Evolutionary conservation across 2,888 invertebrate genomes (phyloP).

Genomic region (Drosophila meridionalis): DNA sequence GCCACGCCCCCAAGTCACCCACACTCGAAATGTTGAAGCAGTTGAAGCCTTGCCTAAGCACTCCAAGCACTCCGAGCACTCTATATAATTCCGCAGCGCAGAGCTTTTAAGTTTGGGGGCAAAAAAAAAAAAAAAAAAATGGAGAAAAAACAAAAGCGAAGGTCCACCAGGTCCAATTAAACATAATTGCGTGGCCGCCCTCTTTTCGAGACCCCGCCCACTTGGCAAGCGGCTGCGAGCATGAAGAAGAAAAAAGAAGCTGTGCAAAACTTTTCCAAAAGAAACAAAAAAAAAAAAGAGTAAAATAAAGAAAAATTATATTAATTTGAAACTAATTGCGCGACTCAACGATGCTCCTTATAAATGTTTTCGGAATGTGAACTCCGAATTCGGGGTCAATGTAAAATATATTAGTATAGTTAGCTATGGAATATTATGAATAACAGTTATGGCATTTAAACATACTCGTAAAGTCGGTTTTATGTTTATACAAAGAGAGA

Average conservation of each 20-base stretch:
- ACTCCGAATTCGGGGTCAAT: not conserved
- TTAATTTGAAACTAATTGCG: constrained; percentile 10
- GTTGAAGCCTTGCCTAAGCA: constrained; percentile 17
- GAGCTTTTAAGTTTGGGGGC: constrained; percentile 41
- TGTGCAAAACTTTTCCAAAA: constrained; percentile 32
- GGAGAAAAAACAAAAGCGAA: constrained; percentile 30
- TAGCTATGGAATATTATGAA: not conserved
- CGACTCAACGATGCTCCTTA: constrained; percentile 30
- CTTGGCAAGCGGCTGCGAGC: constrained; percentile 3
- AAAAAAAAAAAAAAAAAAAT: constrained; percentile 24
- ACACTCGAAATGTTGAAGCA: not conserved
- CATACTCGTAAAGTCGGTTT: not conserved
- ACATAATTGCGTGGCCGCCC: constrained; percentile 66
- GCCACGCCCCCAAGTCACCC: not conserved
- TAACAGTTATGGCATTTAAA: not conserved
- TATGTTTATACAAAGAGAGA: not conserved
- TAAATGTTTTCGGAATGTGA: not conserved
- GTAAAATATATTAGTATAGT: not conserved
- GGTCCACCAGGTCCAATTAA: constrained; percentile 75
- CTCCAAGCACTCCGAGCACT: constrained; percentile 33
- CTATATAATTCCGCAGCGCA: constrained; percentile 26
- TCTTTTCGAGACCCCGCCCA: constrained; percentile 33
- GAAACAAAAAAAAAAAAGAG: not conserved
- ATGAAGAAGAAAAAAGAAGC: constrained; percentile 25
- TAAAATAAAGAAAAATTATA: constrained; percentile 14